phyloP scores from a whole-genome alignment of 2,888 invertebrate species.

The Chrysolina oricalcia region DNA sequence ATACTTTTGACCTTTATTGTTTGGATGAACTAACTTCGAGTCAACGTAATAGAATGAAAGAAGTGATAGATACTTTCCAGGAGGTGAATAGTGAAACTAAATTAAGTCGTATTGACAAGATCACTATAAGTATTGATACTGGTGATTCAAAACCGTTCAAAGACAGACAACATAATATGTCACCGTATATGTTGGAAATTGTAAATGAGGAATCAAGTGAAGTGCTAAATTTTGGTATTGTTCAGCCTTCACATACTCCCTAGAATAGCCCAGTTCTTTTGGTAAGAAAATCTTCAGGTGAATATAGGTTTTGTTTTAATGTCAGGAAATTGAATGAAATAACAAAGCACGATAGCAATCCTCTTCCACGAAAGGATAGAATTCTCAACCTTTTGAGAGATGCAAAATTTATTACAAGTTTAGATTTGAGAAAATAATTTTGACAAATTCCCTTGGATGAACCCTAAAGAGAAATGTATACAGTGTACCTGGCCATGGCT shows the following conservation, averaged over 20 bases:
- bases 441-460: constrained; percentile 55
- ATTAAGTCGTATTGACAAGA: constrained; percentile 46
- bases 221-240: constrained; percentile 53
- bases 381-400: constrained; percentile 48
- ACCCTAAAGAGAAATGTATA: too few relatives aligned
- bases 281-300: too few relatives aligned
- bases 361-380: constrained; percentile 38
- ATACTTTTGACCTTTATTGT: too few relatives aligned
- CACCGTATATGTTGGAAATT: constrained; percentile 39
- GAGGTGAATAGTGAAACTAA: constrained; percentile 37
- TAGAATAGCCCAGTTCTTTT: too few relatives aligned
- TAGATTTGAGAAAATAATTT: too few relatives aligned
- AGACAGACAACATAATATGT: constrained; percentile 35
- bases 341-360: constrained; percentile 33
- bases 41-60: constrained; percentile 17
- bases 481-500: constrained; percentile 53
- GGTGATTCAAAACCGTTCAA: constrained; percentile 47
- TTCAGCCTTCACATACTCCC: constrained; percentile 53
- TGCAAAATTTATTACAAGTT: too few relatives aligned
- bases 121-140: constrained; percentile 47
- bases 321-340: constrained; percentile 34
- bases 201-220: constrained; percentile 55
- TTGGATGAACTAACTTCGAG: not conserved
- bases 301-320: constrained; percentile 23
- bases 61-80: constrained; percentile 36